A percentile compares a stretch with the other conserved stretches of the same genome.
Conservation (phyloP, 2,113 vertebrate genomes). For the Perca schrenkii region DNA sequence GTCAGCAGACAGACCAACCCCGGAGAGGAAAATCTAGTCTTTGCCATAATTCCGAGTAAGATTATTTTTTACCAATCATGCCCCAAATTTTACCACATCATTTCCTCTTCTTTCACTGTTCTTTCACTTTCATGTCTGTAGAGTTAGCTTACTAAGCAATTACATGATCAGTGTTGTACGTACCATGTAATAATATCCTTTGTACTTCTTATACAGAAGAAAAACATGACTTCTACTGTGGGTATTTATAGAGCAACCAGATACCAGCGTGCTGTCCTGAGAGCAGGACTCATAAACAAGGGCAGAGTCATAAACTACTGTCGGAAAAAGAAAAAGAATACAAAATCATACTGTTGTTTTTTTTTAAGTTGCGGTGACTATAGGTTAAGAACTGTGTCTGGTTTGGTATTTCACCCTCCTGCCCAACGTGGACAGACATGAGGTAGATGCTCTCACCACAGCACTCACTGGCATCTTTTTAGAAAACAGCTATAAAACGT, state of each 20-base stretch:
- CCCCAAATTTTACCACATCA: slow-evolving; percentile 22
- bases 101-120: slow-evolving; percentile 13
- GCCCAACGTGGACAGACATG: slow-evolving; percentile 55
- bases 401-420: slow-evolving; percentile 35
- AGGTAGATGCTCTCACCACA: slow-evolving; percentile 56
- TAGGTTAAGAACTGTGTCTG: slow-evolving; percentile 45
- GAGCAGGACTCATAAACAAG: slow-evolving; percentile 35
- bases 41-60: background rate
- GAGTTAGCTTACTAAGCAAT: slow-evolving; percentile 47
- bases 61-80: slow-evolving; percentile 37
- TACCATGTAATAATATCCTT: slow-evolving; percentile 44
- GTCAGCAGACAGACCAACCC: slow-evolving; percentile 24
- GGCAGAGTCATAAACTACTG: slow-evolving; percentile 31
- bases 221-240: slow-evolving; percentile 40
- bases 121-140: slow-evolving; percentile 6
- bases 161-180: slow-evolving; percentile 39
- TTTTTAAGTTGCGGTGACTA: slow-evolving; percentile 45
- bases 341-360: background rate
- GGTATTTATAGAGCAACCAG: slow-evolving; percentile 65
- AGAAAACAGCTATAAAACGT: slow-evolving; percentile 68
- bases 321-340: slow-evolving; percentile 31
- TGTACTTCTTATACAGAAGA: slow-evolving; percentile 6
- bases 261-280: slow-evolving; percentile 47
- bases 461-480: slow-evolving; percentile 60
- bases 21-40: background rate